Percentiles rank a stretch among this genome's conserved stretches.
Evolutionary conservation across 2,113 vertebrate species (phyloP).

Genomic region (Elgaria multicarinata): DNA sequence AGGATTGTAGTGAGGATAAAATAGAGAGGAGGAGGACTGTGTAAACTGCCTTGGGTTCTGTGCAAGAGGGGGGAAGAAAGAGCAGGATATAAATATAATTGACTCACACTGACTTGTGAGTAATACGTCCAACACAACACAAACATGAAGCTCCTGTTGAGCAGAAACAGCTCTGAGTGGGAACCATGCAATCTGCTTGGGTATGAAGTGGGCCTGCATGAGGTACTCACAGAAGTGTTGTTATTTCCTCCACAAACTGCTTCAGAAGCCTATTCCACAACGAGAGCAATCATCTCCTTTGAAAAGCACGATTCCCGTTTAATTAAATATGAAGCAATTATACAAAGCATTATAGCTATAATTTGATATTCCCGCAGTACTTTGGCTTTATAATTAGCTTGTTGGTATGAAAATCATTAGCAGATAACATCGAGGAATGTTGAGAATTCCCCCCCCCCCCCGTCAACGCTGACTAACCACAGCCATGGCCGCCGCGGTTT

Average conservation of each 20-base stretch:
- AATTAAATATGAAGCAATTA: slow-evolving; percentile 66
- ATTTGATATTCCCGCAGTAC: slow-evolving; percentile 64
- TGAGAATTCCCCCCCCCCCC: slow-evolving; percentile 43
- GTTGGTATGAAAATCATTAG: slow-evolving; percentile 73
- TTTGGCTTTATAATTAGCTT: slow-evolving; percentile 80
- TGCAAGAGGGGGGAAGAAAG: neutral
- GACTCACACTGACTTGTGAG: neutral
- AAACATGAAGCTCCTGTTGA: neutral
- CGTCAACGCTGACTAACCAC: slow-evolving; percentile 61
- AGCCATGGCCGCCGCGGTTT: slow-evolving; percentile 51
- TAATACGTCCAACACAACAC: neutral
- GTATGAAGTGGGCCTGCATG: neutral
- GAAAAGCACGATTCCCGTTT: slow-evolving; percentile 48
- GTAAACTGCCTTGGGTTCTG: too few species aligned
- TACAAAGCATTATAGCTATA: slow-evolving; percentile 45
- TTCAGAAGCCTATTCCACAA: slow-evolving; percentile 34
- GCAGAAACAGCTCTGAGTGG: neutral
- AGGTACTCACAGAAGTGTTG: neutral
- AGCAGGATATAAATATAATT: neutral
- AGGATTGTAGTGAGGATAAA: too few species aligned
- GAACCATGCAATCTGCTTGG: neutral
- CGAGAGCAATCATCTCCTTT: slow-evolving; percentile 42
- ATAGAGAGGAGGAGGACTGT: too few species aligned
- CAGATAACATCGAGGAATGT: slow-evolving; percentile 65
- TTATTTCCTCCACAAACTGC: neutral